Evolutionary conservation across 2,113 vertebrate species (phyloP).

Genomic region (Scytalopus superciliaris): DNA sequence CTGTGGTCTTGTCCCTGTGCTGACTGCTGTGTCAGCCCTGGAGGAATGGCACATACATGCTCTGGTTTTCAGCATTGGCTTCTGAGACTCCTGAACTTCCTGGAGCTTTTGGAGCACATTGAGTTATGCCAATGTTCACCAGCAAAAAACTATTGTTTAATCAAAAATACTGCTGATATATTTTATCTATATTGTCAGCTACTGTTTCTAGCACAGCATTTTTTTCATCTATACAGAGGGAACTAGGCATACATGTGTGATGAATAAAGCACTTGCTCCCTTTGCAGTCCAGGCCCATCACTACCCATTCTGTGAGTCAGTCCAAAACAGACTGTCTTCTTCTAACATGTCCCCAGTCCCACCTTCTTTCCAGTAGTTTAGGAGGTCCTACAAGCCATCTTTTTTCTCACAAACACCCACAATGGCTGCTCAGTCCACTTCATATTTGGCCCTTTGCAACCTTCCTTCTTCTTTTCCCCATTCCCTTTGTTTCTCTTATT

Average conservation of each 20-base stretch:
- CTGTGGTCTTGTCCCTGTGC: not conserved
- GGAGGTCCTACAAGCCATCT: not conserved
- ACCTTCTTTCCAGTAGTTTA: not conserved
- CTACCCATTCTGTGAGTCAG: not conserved
- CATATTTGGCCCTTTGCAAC: not conserved
- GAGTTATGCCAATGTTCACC: not conserved
- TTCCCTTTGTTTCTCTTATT: too few species aligned
- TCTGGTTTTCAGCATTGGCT: not conserved
- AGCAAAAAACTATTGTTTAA: not conserved
- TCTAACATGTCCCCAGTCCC: not conserved
- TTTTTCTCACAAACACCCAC: not conserved
- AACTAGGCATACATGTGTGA: not conserved
- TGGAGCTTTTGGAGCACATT: not conserved
- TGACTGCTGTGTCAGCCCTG: not conserved
- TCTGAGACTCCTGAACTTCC: not conserved
- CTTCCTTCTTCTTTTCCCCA: not conserved
- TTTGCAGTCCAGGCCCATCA: not conserved
- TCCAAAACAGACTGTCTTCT: not conserved
- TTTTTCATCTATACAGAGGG: not conserved
- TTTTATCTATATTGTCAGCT: not conserved
- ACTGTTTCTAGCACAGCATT: not conserved
- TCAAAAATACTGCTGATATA: not conserved
- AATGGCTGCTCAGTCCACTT: not conserved
- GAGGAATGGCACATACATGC: fast-evolving
- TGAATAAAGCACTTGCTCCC: not conserved